Percentiles rank a stretch among this genome's conserved stretches.
Conservation (phyloP, 2,797 vertebrate species). For the Decapterus maruadsi region DNA sequence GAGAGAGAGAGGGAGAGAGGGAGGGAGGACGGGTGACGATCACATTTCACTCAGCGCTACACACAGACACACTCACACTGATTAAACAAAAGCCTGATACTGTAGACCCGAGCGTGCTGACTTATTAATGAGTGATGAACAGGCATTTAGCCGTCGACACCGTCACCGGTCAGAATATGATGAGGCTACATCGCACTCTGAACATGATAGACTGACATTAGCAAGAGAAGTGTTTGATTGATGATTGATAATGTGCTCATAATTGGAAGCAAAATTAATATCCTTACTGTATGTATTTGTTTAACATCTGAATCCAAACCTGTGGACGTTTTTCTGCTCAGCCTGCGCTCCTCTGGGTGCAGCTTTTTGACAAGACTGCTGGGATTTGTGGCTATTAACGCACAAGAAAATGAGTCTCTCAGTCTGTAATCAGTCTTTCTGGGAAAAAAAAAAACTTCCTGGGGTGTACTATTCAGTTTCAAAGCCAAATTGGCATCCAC, state of each 20-base stretch:
- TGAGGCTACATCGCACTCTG: neutral
- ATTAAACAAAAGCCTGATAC: conserved; percentile 68
- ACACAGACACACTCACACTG: conserved; percentile 55
- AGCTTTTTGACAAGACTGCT: neutral
- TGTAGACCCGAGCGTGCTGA: conserved; percentile 60
- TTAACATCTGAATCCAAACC: neutral
- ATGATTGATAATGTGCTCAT: neutral
- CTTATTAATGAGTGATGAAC: conserved; percentile 78
- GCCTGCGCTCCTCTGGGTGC: neutral
- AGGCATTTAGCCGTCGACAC: conserved; percentile 40
- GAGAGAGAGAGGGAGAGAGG: neutral
- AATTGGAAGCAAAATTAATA: neutral
- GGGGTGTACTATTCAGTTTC: neutral
- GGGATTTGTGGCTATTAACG: neutral
- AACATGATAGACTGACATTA: neutral
- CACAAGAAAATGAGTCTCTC: neutral
- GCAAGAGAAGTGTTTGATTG: no score
- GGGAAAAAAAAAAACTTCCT: neutral
- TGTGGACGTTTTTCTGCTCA: neutral
- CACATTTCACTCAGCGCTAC: conserved; percentile 64
- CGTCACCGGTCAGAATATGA: conserved; percentile 26
- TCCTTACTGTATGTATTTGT: neutral
- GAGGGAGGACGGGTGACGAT: conserved; percentile 35
- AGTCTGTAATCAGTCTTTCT: neutral
- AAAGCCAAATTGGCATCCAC: neutral